A percentile compares a stretch with the other conserved stretches of the same genome.
Conservation (phyloP, 1,140 invertebrate species). For the Plectus sambesii region DNA sequence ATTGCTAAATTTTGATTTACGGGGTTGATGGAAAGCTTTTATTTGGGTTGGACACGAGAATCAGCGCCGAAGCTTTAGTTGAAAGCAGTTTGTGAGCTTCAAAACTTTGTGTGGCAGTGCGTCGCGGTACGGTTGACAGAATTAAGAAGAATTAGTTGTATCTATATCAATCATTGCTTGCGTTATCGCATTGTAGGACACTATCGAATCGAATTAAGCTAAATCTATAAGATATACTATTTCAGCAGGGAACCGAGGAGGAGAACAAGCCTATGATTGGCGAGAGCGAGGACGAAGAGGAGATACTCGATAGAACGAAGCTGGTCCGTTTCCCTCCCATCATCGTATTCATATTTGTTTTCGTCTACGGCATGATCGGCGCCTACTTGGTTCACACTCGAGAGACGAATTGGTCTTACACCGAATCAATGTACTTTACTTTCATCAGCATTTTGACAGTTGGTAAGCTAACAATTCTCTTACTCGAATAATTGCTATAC, state of each 20-base stretch:
- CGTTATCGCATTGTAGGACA: too few species aligned
- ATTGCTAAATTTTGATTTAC: too few species aligned
- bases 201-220: too few species aligned
- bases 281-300: slow-evolving; percentile 43
- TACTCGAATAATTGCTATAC: background rate
- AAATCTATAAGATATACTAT: too few species aligned
- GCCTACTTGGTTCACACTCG: slow-evolving; percentile 31
- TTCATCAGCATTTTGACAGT: slow-evolving; percentile 44
- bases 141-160: too few species aligned
- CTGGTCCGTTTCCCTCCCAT: slow-evolving; percentile 42
- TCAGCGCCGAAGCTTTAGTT: too few species aligned
- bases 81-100: too few species aligned
- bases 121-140: too few species aligned
- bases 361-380: slow-evolving; percentile 40
- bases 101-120: too few species aligned
- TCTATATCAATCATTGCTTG: too few species aligned
- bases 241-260: slow-evolving; percentile 17
- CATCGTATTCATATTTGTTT: slow-evolving; percentile 38
- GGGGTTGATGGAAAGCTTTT: too few species aligned
- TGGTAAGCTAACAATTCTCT: slow-evolving; percentile 21
- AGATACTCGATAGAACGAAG: slow-evolving; percentile 36
- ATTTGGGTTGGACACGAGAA: too few species aligned
- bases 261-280: slow-evolving; percentile 30
- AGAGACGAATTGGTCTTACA: slow-evolving; percentile 39
- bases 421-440: slow-evolving; percentile 41